phyloP scores from a whole-genome alignment of 2,888 invertebrate species.

The Pachycephus smyrnensis region DNA sequence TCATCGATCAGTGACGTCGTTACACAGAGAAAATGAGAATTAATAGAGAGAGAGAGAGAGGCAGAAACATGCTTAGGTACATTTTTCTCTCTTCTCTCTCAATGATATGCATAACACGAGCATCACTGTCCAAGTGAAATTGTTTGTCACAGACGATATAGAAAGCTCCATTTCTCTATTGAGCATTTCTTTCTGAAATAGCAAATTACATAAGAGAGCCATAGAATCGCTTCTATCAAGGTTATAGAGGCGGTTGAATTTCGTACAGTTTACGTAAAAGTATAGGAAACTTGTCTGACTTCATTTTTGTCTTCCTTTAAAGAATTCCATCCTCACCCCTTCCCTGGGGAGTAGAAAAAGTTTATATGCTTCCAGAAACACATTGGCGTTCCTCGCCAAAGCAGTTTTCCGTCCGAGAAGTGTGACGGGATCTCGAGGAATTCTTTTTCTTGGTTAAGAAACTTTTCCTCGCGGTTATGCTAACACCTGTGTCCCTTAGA shows the following conservation, averaged over 20 bases:
- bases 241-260: not conserved
- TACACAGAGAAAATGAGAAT: not conserved
- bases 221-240: not conserved
- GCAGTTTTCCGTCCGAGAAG: not conserved
- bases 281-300: not conserved
- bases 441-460: not conserved
- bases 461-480: not conserved
- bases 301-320: not conserved
- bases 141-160: not conserved
- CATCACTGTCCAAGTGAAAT: not conserved
- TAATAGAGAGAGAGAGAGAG: not conserved
- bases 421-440: not conserved
- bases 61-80: not conserved
- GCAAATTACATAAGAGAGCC: not conserved
- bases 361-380: not conserved
- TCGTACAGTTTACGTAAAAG: not conserved
- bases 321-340: not conserved
- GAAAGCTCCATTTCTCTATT: not conserved
- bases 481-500: not conserved
- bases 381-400: not conserved
- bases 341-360: not conserved
- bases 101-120: not conserved
- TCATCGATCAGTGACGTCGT: slow-evolving; percentile 45
- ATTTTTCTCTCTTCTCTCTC: not conserved
- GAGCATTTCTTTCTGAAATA: not conserved